Evolutionary conservation across 2,888 invertebrate species (phyloP).

Genomic region (Drymonia ruficornis): DNA sequence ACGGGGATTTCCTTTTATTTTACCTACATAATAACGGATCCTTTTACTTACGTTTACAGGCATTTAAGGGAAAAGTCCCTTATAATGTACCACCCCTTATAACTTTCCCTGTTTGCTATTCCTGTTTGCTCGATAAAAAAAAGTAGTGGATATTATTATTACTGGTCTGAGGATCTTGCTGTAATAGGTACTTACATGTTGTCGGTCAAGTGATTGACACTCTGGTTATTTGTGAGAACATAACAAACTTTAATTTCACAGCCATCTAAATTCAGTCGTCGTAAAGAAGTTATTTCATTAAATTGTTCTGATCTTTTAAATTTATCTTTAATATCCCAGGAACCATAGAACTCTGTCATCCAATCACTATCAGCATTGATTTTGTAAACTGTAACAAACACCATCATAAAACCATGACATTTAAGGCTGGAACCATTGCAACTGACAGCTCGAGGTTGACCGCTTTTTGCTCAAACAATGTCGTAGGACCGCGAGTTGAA

Average conservation of each 20-base stretch:
- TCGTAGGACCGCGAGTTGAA: no score
- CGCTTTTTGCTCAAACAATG: no score
- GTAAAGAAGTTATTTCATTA: constrained; percentile 52
- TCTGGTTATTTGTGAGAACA: constrained; percentile 86
- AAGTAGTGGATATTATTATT: no score
- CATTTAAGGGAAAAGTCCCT: no score
- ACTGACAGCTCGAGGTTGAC: no score
- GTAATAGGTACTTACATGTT: constrained; percentile 83
- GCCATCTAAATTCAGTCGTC: constrained; percentile 75
- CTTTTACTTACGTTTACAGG: neutral
- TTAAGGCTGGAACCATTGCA: no score
- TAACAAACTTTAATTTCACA: constrained; percentile 80
- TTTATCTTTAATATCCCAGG: constrained; percentile 51
- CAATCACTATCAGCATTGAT: constrained; percentile 48
- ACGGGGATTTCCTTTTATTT: constrained; percentile 1
- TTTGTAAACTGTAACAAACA: constrained; percentile 64
- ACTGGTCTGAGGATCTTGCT: no score
- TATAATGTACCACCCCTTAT: no score
- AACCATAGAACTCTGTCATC: constrained; percentile 60
- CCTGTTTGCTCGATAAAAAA: no score
- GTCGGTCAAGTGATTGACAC: constrained; percentile 85
- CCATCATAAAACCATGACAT: no score
- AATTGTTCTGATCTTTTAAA: constrained; percentile 44
- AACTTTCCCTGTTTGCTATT: no score
- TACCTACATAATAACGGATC: neutral